These are phyloP conservation scores for Rallus limicola DNA, from an alignment of 2,113 vertebrate species.

Conservation along the genomic window DNA sequence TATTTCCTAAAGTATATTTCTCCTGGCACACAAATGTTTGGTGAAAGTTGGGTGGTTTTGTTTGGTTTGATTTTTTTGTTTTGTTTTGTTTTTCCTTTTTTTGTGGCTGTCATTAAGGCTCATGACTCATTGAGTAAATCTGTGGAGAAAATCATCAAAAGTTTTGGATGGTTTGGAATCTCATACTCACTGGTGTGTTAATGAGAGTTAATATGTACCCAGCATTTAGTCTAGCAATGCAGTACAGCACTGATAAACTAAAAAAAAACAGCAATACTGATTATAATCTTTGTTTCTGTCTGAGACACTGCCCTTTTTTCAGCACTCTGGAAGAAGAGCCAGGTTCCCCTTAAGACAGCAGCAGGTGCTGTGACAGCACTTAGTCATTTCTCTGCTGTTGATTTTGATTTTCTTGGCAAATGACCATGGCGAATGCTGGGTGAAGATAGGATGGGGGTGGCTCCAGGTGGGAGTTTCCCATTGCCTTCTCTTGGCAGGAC, in stretches of 20 bases:
- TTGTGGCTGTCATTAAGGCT: neutral
- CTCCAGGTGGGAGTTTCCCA: neutral
- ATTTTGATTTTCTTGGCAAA: neutral
- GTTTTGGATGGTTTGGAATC: neutral
- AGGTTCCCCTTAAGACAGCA: neutral
- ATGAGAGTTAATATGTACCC: neutral
- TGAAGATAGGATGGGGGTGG: neutral
- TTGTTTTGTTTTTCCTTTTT: neutral
- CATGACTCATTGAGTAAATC: neutral
- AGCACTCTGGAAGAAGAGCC: neutral
- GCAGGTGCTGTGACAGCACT: neutral
- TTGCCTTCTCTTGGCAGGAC: neutral
- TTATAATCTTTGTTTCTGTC: neutral
- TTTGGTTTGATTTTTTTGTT: neutral
- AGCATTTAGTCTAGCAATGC: neutral
- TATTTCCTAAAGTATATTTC: slow-evolving; percentile 11
- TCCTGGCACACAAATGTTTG: neutral
- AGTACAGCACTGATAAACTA: neutral
- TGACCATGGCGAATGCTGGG: neutral
- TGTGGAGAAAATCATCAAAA: neutral
- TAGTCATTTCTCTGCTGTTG: neutral
- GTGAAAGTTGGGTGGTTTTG: neutral
- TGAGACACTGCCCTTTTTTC: neutral
- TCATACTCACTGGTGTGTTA: neutral
- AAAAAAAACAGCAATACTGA: neutral